phyloP scores from a whole-genome alignment of 2,888 invertebrate genomes.

The Limulus polyphemus region DNA sequence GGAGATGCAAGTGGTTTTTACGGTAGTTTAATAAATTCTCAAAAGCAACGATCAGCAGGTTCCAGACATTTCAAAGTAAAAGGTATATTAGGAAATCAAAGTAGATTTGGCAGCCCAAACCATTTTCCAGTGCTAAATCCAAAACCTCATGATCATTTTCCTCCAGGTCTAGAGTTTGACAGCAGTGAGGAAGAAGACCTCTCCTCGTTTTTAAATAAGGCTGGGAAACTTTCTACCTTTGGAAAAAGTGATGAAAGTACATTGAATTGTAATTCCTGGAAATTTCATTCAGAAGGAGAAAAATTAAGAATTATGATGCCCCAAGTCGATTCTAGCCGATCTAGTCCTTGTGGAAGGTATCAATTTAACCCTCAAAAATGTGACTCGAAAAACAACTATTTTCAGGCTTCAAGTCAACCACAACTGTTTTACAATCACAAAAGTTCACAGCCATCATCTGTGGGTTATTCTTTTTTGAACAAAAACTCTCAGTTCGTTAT shows the following conservation, averaged over 20 bases:
- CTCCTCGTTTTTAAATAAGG: conserved; percentile 15
- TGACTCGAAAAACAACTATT: too few species aligned
- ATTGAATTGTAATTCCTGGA: too few species aligned
- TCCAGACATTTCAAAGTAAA: conserved; percentile 18
- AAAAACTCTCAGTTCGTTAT: too few species aligned
- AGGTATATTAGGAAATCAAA: conserved; percentile 17
- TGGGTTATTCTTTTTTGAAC: too few species aligned
- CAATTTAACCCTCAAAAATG: too few species aligned
- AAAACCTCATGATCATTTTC: conserved; percentile 48
- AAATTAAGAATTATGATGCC: too few species aligned
- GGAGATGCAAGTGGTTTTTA: conserved; percentile 19
- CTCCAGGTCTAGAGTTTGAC: conserved; percentile 83
- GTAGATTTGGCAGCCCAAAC: conserved; percentile 19
- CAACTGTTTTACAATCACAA: too few species aligned
- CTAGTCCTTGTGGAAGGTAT: too few species aligned
- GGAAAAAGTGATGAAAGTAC: conserved; percentile 14
- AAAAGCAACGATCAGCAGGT: conserved; percentile 17
- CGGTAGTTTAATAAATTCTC: conserved; percentile 15
- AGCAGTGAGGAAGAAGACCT: conserved; percentile 55
- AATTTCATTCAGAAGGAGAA: too few species aligned
- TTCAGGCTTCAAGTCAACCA: too few species aligned
- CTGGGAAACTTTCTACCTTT: conserved; percentile 18
- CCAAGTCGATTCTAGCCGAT: too few species aligned
- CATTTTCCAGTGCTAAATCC: conserved; percentile 18
- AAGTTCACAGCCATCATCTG: too few species aligned